Base-by-base conservation (phyloP, 2,888 invertebrate species). In the Amiota mariae region DNA sequence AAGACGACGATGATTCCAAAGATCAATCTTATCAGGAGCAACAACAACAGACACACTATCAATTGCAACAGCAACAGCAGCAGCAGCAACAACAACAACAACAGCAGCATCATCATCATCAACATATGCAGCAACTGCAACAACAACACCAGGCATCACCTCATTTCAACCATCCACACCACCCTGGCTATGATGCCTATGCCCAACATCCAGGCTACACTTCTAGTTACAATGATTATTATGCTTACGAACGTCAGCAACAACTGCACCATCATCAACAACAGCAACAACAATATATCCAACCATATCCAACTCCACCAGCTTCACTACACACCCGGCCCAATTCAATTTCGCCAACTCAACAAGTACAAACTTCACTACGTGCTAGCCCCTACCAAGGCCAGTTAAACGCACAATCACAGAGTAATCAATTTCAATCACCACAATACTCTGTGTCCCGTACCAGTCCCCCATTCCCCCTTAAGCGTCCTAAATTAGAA, bases 1-100 rank as follows among this genome's bases (percentile, higher is more conserved):
- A 88, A 63, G 88, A 88, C 6, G 88, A 89, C 0, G 89, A 89
- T 78, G 84, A 84, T 71, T 76, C 71, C 73, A 80, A 80, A 76
- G 80, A 84, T 12, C 81, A 82, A 24, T 81, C 79, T 74, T 86
- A 85, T 61, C 85, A 86, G 61, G 80, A 87, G 63, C 87, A 87
- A 46, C 82, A 84, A 13, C 85, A 81, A 63, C 87, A 86, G 71
- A 80, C 80, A 2, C 85, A 86, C 4, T 84, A 80, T 57, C 81
- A 82, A 0, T 71, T 84, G 18, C 84, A 85, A 48, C 86, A 85
- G 36, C 81, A 81, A 9, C 84, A 81, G 36, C 76, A 80, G 8
- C 81, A 78, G 18, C 79, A 80, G 51, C 79, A 79, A 20, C 74
- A 79, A 51, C 77, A 77, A 80, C 61, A 61, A 10, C 24, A 8